These are phyloP conservation scores for Chauna torquata DNA, from an alignment of 2,113 vertebrate species.

Conservation along the genomic window DNA sequence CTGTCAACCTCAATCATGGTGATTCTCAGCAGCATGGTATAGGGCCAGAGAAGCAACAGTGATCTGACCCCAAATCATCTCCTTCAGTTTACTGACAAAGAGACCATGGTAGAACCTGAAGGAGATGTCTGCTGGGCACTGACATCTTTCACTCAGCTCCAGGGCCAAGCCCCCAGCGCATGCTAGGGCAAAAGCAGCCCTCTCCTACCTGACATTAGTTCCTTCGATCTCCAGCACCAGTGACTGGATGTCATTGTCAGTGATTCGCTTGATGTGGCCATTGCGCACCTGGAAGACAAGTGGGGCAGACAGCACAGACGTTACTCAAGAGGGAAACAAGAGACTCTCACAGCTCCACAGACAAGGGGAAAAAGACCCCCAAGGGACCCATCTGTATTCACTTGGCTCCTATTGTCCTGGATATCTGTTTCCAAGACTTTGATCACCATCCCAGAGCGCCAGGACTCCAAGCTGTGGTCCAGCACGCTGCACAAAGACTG, in stretches of 20 bases:
- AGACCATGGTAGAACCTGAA: neutral
- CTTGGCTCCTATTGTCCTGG: neutral
- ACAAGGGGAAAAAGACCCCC: neutral
- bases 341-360: neutral
- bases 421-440: neutral
- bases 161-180: neutral
- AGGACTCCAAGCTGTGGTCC: neutral
- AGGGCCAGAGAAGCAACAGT: neutral
- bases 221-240: constrained; percentile 94
- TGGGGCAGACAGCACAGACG: neutral
- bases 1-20: too few species aligned
- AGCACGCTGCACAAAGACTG: accelerated
- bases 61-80: neutral
- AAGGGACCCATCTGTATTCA: neutral
- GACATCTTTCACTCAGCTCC: neutral
- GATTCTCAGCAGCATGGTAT: neutral
- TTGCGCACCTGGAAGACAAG: constrained; percentile 85
- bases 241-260: constrained; percentile 95
- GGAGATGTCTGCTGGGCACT: neutral
- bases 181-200: neutral
- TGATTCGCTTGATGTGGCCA: constrained; percentile 94
- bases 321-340: neutral
- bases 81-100: neutral
- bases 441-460: neutral
- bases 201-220: constrained; percentile 89